These are phyloP conservation scores for Hypanus sabinus DNA, from an alignment of 2,113 vertebrate species.

Conservation along the genomic window DNA sequence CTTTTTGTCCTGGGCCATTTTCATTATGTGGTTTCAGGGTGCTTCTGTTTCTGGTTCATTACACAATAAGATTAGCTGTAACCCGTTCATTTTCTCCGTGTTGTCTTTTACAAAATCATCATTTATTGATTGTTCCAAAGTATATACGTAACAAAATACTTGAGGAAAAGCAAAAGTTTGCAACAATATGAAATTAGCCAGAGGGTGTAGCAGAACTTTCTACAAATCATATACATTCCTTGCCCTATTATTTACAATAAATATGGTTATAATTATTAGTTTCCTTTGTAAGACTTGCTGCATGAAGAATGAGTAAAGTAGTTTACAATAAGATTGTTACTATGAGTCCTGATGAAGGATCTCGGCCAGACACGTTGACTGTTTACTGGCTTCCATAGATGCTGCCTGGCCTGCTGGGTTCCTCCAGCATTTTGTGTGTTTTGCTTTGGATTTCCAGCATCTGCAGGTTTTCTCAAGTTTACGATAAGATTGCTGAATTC, in stretches of 20 bases:
- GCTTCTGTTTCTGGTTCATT: neutral
- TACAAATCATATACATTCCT: neutral
- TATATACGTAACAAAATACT: neutral
- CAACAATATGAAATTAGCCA: neutral
- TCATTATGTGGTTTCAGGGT: neutral
- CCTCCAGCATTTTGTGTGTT: too few relatives aligned
- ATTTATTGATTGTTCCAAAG: neutral
- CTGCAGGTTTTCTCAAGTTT: too few relatives aligned
- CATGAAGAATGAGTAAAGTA: neutral
- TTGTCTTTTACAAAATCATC: neutral
- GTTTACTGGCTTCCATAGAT: too few relatives aligned
- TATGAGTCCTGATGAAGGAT: too few relatives aligned
- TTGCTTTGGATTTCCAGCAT: too few relatives aligned
- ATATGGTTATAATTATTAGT: neutral
- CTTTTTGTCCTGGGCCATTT: neutral
- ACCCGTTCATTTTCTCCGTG: neutral
- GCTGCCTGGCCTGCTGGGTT: too few relatives aligned
- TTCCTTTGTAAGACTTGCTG: neutral
- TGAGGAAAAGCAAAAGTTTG: too few relatives aligned
- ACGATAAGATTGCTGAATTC: neutral
- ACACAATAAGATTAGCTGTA: neutral
- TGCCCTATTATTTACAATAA: neutral
- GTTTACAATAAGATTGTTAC: too few relatives aligned
- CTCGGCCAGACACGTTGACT: too few relatives aligned
- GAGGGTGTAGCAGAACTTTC: neutral